These are phyloP conservation scores for Octomys mimax DNA, from an alignment of 2,797 vertebrate genomes.

Conservation along the genomic window DNA sequence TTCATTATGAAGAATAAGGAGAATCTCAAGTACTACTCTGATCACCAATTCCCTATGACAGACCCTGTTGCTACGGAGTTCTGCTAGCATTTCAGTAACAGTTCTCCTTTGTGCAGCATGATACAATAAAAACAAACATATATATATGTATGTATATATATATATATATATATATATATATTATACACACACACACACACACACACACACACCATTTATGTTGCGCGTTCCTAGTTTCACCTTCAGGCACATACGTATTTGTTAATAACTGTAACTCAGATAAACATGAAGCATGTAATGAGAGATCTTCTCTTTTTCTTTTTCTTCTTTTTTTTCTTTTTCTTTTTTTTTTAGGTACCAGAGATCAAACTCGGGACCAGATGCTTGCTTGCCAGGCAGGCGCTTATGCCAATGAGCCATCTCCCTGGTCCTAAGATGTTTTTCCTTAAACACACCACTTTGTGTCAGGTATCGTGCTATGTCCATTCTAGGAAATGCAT, in stretches of 20 bases:
- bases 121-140: neutral
- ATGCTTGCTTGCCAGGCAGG: too few species aligned
- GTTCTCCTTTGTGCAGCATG: neutral
- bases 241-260: neutral
- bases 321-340: too few species aligned
- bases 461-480: neutral
- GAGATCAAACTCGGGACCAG: too few species aligned
- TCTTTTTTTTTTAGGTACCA: too few species aligned
- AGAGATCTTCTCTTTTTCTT: neutral
- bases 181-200: neutral
- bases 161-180: too few species aligned
- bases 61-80: neutral
- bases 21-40: neutral
- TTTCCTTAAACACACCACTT: neutral
- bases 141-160: too few species aligned
- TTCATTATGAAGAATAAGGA: neutral
- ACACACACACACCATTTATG: neutral
- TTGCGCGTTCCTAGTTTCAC: neutral
- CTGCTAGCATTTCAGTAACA: neutral
- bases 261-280: neutral
- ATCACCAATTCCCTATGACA: neutral
- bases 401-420: too few species aligned
- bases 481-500: neutral
- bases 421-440: too few species aligned
- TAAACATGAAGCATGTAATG: neutral